phyloP scores from a whole-genome alignment of 2,113 vertebrate species.

The Erinaceus europaeus region DNA sequence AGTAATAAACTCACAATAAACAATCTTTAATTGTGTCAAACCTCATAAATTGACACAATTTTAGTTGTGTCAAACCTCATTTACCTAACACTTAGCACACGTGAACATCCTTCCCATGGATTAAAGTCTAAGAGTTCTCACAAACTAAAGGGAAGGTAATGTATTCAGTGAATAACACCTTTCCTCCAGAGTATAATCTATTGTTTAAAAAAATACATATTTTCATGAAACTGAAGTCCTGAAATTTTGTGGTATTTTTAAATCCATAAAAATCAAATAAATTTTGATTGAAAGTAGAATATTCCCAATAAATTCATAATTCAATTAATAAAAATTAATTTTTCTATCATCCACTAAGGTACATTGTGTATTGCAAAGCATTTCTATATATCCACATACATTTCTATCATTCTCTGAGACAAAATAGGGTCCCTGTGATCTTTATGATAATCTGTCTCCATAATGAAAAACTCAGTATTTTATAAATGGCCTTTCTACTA shows the following conservation, averaged over 20 bases:
- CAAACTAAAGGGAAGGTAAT: not conserved
- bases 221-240: too few relatives aligned
- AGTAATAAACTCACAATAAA: not conserved
- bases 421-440: not conserved
- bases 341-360: not conserved
- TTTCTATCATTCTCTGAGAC: not conserved
- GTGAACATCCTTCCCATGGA: too few relatives aligned
- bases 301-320: not conserved
- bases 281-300: not conserved
- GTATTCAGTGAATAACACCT: not conserved
- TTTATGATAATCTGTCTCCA: not conserved
- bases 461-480: not conserved
- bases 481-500: not conserved
- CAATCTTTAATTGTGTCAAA: not conserved
- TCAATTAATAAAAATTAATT: not conserved
- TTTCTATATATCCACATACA: not conserved
- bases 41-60: too few relatives aligned
- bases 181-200: not conserved
- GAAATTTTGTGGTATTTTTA: too few relatives aligned
- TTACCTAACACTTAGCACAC: too few relatives aligned
- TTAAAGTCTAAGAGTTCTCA: not conserved
- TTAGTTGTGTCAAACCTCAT: too few relatives aligned
- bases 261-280: too few relatives aligned
- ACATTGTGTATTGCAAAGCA: not conserved
- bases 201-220: constrained; percentile 18